A percentile compares a stretch with the other conserved stretches of the same genome.
Evolutionary conservation across 2,888 invertebrate genomes (phyloP).

Genomic region (Resseliella maxima): DNA sequence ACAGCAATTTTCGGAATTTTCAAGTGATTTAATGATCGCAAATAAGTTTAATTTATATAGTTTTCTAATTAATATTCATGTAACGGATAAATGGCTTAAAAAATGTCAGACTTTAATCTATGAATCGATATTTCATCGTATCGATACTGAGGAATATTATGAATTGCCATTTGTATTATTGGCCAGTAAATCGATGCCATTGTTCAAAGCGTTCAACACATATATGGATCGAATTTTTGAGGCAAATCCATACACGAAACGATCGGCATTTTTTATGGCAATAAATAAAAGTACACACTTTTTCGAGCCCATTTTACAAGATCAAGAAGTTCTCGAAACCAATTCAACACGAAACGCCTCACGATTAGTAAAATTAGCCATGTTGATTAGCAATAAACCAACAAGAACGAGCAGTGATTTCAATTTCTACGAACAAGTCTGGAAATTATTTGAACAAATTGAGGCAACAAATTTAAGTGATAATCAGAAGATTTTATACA

Average conservation of each 20-base stretch:
- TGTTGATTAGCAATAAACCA: background rate
- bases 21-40: background rate
- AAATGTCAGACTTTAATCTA: background rate
- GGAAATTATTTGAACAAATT: conserved; percentile 34
- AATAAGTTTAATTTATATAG: background rate
- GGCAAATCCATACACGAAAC: background rate
- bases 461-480: background rate
- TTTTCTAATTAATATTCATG: conserved; percentile 24
- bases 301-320: background rate
- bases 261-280: conserved; percentile 36
- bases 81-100: conserved; percentile 23
- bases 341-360: background rate
- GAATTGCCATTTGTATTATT: background rate
- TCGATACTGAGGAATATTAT: background rate
- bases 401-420: background rate
- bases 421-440: conserved; percentile 8
- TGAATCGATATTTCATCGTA: background rate
- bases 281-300: background rate
- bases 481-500: conserved; percentile 20
- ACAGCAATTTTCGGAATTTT: background rate
- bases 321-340: background rate
- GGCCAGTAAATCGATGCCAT: background rate
- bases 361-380: background rate
- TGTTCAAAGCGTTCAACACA: background rate
- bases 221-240: background rate